Base-by-base conservation (phyloP, 2,888 invertebrate genomes). In the Thymelicus acteon region DNA sequence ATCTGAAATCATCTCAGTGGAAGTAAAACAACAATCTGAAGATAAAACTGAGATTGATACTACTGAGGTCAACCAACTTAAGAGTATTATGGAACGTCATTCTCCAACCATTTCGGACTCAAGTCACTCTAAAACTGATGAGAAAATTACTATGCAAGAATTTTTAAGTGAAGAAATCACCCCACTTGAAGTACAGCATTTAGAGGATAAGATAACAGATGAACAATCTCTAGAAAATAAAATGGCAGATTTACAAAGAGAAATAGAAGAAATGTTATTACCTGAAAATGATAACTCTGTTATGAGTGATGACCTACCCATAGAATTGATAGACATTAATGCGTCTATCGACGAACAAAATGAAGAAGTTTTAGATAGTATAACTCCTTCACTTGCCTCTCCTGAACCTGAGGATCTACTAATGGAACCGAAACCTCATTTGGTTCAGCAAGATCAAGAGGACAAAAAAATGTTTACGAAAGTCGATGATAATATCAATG, bases 201-300 rank as follows among this genome's bases (percentile, higher is more conserved):
- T 40, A 7, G 76, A 78, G 66, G 75, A 80, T 68, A 85, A 83
- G 72, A 84, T 90, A 72, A 82, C 85, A 31, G 91, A 89, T 70
- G 92, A 93, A 75, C 86, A 88, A 72, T 92, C 92, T 1, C 85
- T 93, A 66, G 93, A 93, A 79, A 86, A 85, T 77, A 91, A 93
- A 87, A 92, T 93, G 89, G 93, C 93, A 60, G 93, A 92, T 75
- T 83, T 93, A 67, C 93, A 92, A 81, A 85, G 91, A 77, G 93
- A 93, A 86, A 93, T 93, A 52, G 93, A 94, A 75, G 93, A 93
- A 84, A 89, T 93, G 89, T 76, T 93, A 47, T 76, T 89, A 40
- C 93, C 93, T 52, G 92, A 92, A 86, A 92, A 90, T 78, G 92
- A 93, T 75, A 87, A 86, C 15, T 91, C 92, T n/a, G 76, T 82